phyloP scores from a whole-genome alignment of 2,797 vertebrate genomes.

The Oryzias dopingdopingensis region DNA sequence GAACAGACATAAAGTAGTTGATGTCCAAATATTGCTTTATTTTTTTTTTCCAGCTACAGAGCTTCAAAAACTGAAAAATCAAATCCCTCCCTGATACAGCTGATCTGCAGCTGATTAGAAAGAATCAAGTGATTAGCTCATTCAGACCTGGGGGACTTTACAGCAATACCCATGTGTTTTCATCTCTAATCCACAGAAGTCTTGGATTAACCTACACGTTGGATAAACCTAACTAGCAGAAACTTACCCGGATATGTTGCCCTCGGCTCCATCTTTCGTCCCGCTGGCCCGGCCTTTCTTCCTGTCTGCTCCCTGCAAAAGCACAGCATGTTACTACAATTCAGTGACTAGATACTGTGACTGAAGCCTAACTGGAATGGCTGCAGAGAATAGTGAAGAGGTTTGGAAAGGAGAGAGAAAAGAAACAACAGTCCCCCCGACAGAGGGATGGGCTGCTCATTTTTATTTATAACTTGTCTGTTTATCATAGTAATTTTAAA shows the following conservation, averaged over 20 bases:
- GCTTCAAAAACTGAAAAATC: too few relatives aligned
- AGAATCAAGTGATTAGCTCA: slow-evolving; percentile 3
- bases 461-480: slow-evolving; percentile 31
- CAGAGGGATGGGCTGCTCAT: slow-evolving; percentile 17
- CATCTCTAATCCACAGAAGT: slow-evolving; percentile 9
- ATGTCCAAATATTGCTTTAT: too few relatives aligned
- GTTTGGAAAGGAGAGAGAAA: slow-evolving; percentile 31
- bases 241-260: slow-evolving; percentile 68
- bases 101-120: background rate
- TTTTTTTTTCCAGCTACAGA: too few relatives aligned
- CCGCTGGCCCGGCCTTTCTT: slow-evolving; percentile 51
- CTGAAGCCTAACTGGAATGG: slow-evolving; percentile 13
- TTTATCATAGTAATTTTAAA: slow-evolving; percentile 14
- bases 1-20: too few relatives aligned
- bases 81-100: too few relatives aligned
- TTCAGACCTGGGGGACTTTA: slow-evolving; percentile 1
- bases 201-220: slow-evolving; percentile 7
- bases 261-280: slow-evolving; percentile 57
- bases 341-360: background rate
- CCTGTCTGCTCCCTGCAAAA: slow-evolving; percentile 65
- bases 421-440: slow-evolving; percentile 23
- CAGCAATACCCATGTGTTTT: slow-evolving; percentile 1
- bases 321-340: slow-evolving; percentile 48
- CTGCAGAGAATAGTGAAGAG: slow-evolving; percentile 25
- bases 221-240: slow-evolving; percentile 1